Base-by-base conservation (phyloP, 2,113 vertebrate species). In the Probosciger aterrimus region DNA sequence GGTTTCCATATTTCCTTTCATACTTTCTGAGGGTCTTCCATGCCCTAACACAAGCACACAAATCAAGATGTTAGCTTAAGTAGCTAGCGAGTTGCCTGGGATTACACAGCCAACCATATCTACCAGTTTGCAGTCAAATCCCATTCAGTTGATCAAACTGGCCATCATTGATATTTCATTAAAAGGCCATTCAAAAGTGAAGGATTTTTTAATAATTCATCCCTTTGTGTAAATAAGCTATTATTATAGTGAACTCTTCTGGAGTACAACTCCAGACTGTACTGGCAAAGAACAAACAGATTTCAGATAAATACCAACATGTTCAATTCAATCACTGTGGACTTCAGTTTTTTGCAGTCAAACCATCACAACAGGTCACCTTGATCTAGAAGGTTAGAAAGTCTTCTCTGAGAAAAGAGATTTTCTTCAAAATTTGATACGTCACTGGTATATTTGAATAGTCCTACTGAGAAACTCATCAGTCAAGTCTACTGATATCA, bases 321-420 rank as follows among this genome's bases (percentile, higher is more conserved):
- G 1, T 31, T 53, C 22, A 75, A 30, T 18, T 49, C 15, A 62
- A 82, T 64, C 49, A 33, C 8, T 30, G 18, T n/a, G 17, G 39
- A 39, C 31, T 71, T 59, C 0, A 50, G 19, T 43, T 44, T 88
- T 86, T 60, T 75, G 57, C 20, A 41, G 18, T 44, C 20, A 64
- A 10, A 71, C 4, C 10, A 67, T 20, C 33, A 47, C 6, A 65
- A 55, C 13, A 62, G 37, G 39, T 10, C 11, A 13, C 37, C 86
- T 59, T 39, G 9, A 5, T 71, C 39, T 39, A 44, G 18, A 60
- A 25, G 8, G 6, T 71, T 71, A 74, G 73, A 80, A 52, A 44
- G 1, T 2, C 13, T 6, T 44, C 4, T n/a, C 5, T 14, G 17
- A 47, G 43, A 49, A 67, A 49, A 57, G 9, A n/a, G 0, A 27